These are phyloP conservation scores for Leptopilina boulardi DNA, from an alignment of 1,140 invertebrate genomes.

Conservation along the genomic window DNA sequence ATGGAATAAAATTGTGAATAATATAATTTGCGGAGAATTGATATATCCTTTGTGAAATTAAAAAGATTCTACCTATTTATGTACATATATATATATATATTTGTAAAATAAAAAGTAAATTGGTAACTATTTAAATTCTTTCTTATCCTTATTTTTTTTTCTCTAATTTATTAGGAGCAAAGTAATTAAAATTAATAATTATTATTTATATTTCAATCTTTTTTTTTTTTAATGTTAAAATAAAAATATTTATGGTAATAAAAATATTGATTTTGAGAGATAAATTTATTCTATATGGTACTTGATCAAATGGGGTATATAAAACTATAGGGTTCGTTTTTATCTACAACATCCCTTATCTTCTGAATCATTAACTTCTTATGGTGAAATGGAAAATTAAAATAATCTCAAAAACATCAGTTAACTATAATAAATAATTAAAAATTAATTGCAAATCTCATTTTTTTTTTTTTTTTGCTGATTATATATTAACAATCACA, in stretches of 20 bases:
- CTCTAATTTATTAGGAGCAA: too few relatives aligned
- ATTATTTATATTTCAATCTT: too few relatives aligned
- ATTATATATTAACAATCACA: background rate
- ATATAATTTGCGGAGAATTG: slow-evolving; percentile 74
- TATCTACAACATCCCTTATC: slow-evolving; percentile 19
- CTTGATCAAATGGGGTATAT: background rate
- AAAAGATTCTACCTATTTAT: background rate
- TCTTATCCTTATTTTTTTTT: too few relatives aligned
- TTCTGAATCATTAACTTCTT: background rate
- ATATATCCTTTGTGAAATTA: slow-evolving; percentile 72
- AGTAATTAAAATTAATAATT: too few relatives aligned
- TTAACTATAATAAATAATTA: background rate
- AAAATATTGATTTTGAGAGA: background rate
- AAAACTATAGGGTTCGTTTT: background rate
- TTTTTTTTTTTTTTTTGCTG: too few relatives aligned
- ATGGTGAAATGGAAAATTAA: background rate
- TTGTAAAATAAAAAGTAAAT: background rate
- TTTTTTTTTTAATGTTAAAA: too few relatives aligned
- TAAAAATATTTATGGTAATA: too few relatives aligned
- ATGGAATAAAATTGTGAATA: slow-evolving; percentile 72
- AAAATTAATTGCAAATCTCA: too few relatives aligned
- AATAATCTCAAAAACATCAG: background rate
- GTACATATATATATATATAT: background rate
- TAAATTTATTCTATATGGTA: background rate
- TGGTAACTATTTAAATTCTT: too few relatives aligned